phyloP scores from a whole-genome alignment of 2,888 invertebrate species.

The Cryptosula pallasiana region DNA sequence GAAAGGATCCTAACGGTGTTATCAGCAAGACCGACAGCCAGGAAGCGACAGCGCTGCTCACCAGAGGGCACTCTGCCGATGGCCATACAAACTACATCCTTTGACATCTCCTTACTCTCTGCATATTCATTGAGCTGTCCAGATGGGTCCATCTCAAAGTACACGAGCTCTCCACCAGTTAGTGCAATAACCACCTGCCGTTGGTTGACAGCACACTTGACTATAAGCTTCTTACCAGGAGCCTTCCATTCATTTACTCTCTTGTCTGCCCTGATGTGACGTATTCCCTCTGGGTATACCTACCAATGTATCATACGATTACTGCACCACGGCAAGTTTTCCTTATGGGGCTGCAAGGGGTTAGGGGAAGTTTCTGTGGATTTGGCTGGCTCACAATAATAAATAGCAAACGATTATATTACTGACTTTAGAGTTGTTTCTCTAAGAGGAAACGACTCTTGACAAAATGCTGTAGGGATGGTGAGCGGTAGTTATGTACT shows the following conservation, averaged over 20 bases:
- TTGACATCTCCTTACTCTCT: slow-evolving; percentile 90
- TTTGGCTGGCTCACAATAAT: too few relatives aligned
- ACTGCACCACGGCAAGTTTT: too few relatives aligned
- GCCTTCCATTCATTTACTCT: slow-evolving; percentile 99
- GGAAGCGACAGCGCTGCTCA: slow-evolving; percentile 88
- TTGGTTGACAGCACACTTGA: slow-evolving; percentile 96
- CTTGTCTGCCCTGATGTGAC: slow-evolving; percentile 95
- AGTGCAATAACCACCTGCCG: slow-evolving; percentile 96
- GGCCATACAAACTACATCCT: slow-evolving; percentile 97
- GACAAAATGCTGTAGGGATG: too few relatives aligned
- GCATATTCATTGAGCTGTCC: slow-evolving; percentile 98
- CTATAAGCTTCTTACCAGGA: slow-evolving; percentile 92
- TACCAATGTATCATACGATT: too few relatives aligned
- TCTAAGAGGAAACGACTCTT: too few relatives aligned
- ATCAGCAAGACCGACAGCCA: slow-evolving; percentile 91
- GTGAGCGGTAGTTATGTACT: too few relatives aligned
- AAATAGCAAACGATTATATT: too few relatives aligned
- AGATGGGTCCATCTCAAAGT: slow-evolving; percentile 98
- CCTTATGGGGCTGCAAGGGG: too few relatives aligned
- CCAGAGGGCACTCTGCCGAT: slow-evolving; percentile 89
- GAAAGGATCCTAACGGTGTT: slow-evolving; percentile 96
- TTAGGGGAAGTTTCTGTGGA: too few relatives aligned
- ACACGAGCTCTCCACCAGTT: slow-evolving; percentile 93
- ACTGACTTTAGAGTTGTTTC: too few relatives aligned
- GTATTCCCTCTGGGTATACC: slow-evolving; percentile 96